A percentile compares a stretch with the other conserved stretches of the same genome.
These are phyloP conservation scores for Megathymus violae DNA, from an alignment of 1,140 invertebrate species.

Conservation along the genomic window DNA sequence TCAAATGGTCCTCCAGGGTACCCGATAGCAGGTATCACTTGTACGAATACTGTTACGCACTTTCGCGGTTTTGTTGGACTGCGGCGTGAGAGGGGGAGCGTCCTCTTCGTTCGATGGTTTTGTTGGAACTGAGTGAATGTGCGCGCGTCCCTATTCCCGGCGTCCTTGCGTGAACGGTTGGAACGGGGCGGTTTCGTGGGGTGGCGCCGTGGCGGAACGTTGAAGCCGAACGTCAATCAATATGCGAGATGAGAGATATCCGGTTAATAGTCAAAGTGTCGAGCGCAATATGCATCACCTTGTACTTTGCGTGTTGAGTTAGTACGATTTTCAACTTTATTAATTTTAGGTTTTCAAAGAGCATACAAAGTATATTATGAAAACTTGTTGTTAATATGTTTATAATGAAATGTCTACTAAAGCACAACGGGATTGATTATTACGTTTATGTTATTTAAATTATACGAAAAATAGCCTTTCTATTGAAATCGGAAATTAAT, in stretches of 20 bases:
- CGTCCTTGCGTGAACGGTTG: slow-evolving; percentile 74
- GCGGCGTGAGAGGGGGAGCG: slow-evolving; percentile 46
- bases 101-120: slow-evolving; percentile 53
- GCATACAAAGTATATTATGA: too few relatives aligned
- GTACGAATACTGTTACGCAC: slow-evolving; percentile 46
- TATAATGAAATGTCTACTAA: too few relatives aligned
- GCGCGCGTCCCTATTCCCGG: slow-evolving; percentile 79
- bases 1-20: slow-evolving; percentile 65
- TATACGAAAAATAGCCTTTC: background rate
- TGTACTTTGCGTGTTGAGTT: background rate
- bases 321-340: too few relatives aligned
- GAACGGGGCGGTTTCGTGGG: slow-evolving; percentile 73
- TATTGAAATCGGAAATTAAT: background rate
- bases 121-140: slow-evolving; percentile 67
- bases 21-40: slow-evolving; percentile 40
- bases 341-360: too few relatives aligned
- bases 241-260: slow-evolving; percentile 74
- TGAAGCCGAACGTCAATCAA: slow-evolving; percentile 79
- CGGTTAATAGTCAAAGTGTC: slow-evolving; percentile 53
- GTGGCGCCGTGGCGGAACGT: slow-evolving; percentile 72
- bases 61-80: slow-evolving; percentile 48
- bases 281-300: slow-evolving; percentile 2
- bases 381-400: too few relatives aligned
- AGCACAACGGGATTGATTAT: background rate
- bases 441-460: slow-evolving; percentile 4